phyloP scores from a whole-genome alignment of 2,888 invertebrate species.

The Himalopsyche anomala region DNA sequence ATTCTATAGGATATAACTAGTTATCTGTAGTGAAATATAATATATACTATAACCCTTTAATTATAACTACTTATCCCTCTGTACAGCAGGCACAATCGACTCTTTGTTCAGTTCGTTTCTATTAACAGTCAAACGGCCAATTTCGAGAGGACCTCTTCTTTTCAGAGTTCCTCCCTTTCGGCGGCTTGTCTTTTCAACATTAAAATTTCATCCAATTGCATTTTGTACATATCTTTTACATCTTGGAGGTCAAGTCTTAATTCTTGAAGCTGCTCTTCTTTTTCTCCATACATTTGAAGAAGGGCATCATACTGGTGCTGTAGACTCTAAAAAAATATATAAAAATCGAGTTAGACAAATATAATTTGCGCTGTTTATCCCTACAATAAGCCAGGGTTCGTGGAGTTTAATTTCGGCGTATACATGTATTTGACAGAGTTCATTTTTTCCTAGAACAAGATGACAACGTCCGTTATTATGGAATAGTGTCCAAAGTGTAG shows the following conservation, averaged over 20 bases:
- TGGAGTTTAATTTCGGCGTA: too few species aligned
- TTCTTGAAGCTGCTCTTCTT: conserved; percentile 90
- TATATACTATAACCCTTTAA: conserved; percentile 43
- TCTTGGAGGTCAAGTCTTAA: conserved; percentile 89
- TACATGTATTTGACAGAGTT: too few species aligned
- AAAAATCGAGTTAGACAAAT: too few species aligned
- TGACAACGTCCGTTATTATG: too few species aligned
- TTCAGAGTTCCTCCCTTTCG: conserved; percentile 64
- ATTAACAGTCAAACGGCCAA: background rate
- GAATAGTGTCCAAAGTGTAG: too few species aligned
- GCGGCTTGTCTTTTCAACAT: conserved; percentile 72
- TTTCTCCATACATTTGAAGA: conserved; percentile 97
- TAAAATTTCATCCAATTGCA: conserved; percentile 90
- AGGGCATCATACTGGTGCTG: conserved; percentile 92
- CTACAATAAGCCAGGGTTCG: too few species aligned
- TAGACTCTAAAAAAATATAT: conserved; percentile 71
- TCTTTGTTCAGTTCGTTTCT: conserved; percentile 43
- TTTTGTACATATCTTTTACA: conserved; percentile 96
- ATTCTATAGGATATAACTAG: conserved; percentile 51
- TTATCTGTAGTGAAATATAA: conserved; percentile 46
- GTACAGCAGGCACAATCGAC: conserved; percentile 45
- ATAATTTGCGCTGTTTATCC: too few species aligned
- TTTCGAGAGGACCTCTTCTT: background rate
- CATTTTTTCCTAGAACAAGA: too few species aligned
- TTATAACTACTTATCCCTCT: conserved; percentile 34